A percentile compares a stretch with the other conserved stretches of the same genome.
phyloP scores from a whole-genome alignment of 2,797 vertebrate species.

The Trachops cirrhosus region DNA sequence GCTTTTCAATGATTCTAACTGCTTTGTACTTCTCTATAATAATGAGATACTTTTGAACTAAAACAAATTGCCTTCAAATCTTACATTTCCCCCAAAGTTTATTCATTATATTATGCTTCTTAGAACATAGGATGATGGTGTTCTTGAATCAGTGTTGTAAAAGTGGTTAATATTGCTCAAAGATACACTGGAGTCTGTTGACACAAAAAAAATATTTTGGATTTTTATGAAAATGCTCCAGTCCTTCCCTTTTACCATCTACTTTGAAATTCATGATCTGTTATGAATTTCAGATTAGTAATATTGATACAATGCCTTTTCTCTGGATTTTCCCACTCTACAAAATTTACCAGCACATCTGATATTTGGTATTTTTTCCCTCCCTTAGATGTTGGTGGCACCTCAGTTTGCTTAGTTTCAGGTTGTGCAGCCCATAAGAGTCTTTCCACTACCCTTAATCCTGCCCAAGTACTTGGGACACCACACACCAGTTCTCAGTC shows the following conservation, averaged over 20 bases:
- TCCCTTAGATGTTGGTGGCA: not conserved
- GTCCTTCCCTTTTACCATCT: not conserved
- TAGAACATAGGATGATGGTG: no score
- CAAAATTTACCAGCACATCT: not conserved
- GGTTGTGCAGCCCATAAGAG: not conserved
- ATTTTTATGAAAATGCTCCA: not conserved
- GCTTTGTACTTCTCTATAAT: not conserved
- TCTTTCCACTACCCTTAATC: not conserved
- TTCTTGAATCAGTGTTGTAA: no score
- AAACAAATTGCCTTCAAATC: no score
- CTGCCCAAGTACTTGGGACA: not conserved
- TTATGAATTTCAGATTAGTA: not conserved
- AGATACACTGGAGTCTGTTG: not conserved
- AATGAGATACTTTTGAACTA: not conserved
- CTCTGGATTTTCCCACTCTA: not conserved
- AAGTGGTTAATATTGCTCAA: not conserved
- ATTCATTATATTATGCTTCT: no score
- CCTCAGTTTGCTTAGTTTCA: not conserved
- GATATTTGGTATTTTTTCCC: not conserved
- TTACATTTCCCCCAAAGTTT: no score
- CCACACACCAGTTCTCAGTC: no score
- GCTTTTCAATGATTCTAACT: not conserved
- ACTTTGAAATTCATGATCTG: not conserved
- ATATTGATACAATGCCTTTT: not conserved
- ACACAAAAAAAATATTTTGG: not conserved